Percentiles rank a stretch among this genome's conserved stretches.
Conservation (phyloP, 2,113 vertebrate genomes). For the Microcebus ravelobensis region DNA sequence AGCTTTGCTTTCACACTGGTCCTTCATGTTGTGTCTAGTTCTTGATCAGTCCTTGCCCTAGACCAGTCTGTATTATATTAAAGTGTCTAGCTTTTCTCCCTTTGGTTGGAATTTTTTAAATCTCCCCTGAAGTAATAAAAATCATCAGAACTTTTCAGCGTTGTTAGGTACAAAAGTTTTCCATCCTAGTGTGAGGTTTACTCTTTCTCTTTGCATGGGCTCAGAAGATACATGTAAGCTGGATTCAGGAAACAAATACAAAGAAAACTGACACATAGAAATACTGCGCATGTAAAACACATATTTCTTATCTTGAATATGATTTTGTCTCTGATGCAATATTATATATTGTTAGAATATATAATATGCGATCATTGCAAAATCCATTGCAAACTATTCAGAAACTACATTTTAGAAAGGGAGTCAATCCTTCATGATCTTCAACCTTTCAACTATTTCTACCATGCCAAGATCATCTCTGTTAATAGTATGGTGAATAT, state of each 20-base stretch:
- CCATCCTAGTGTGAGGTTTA: neutral
- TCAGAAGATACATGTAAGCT: neutral
- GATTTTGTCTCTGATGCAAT: neutral
- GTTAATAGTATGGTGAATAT: neutral
- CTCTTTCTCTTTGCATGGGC: neutral
- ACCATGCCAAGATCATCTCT: neutral
- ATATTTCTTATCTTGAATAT: neutral
- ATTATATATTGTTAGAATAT: neutral
- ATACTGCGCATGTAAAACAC: neutral
- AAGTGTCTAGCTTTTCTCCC: neutral
- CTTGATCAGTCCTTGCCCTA: neutral
- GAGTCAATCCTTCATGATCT: neutral
- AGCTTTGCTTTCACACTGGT: neutral
- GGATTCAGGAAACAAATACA: neutral
- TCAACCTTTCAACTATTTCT: neutral
- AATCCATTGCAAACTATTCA: neutral
- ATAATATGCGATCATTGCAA: neutral
- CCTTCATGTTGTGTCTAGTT: neutral
- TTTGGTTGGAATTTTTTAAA: neutral
- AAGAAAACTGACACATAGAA: neutral
- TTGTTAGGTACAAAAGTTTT: neutral
- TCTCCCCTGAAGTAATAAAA: neutral
- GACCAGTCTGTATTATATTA: neutral
- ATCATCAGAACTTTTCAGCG: neutral
- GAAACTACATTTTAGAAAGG: neutral